Evolutionary conservation across 2,888 invertebrate species (phyloP).

Genomic region (Arrhopalites spinosus): DNA sequence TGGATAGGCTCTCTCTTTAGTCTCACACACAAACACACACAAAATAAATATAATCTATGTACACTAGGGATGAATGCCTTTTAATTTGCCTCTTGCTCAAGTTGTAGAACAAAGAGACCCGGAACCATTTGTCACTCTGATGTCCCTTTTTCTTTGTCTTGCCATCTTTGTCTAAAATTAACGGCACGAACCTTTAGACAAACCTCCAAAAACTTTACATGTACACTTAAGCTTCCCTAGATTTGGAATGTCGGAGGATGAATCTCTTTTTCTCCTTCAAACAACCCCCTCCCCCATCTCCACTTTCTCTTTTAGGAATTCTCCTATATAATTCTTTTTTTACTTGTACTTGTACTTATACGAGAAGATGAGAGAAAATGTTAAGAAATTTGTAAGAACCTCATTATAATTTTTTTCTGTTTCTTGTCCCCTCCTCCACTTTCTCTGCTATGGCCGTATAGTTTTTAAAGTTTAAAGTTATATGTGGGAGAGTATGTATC

Average conservation of each 20-base stretch:
- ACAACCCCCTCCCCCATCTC: neutral
- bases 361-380: too few species aligned
- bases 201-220: slow-evolving; percentile 11
- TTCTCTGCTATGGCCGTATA: too few species aligned
- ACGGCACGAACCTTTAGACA: slow-evolving; percentile 26
- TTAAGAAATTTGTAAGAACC: too few species aligned
- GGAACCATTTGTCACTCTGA: slow-evolving; percentile 35
- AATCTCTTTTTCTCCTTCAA: neutral
- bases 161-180: slow-evolving; percentile 23
- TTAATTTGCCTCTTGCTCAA: slow-evolving; percentile 20
- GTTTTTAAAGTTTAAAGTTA: too few species aligned
- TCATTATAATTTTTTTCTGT: too few species aligned
- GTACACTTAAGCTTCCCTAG: neutral
- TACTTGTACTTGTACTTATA: too few species aligned
- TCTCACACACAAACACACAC: neutral
- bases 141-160: slow-evolving; percentile 13
- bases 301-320: neutral
- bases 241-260: slow-evolving; percentile 1
- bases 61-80: slow-evolving; percentile 21
- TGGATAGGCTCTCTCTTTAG: neutral
- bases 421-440: too few species aligned
- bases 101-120: slow-evolving; percentile 26
- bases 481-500: too few species aligned
- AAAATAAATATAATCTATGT: slow-evolving; percentile 10
- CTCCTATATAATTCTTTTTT: too few species aligned